phyloP scores from a whole-genome alignment of 2,113 vertebrate genomes.

The Acinonyx jubatus region DNA sequence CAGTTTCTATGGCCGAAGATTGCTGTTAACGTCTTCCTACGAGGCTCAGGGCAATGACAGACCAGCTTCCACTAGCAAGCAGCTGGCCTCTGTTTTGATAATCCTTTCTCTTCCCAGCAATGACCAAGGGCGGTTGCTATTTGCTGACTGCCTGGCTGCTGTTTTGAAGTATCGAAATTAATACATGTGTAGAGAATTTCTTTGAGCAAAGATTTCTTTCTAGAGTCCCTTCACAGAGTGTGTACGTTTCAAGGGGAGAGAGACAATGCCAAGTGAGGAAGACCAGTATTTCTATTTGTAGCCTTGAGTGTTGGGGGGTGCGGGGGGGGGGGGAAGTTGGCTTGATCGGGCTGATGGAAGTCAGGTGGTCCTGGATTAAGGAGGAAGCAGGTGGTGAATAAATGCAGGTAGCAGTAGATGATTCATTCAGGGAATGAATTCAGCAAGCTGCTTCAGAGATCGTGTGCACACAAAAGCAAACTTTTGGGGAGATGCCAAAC shows the following conservation, averaged over 20 bases:
- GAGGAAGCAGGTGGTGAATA: not conserved
- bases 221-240: not conserved
- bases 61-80: not conserved
- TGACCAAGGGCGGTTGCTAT: rapidly evolving
- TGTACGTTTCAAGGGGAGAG: not conserved
- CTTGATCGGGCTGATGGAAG: not conserved
- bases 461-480: not conserved
- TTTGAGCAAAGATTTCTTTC: not conserved
- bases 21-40: not conserved
- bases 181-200: not conserved
- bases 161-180: not conserved
- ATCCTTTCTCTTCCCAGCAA: not conserved
- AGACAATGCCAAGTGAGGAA: not conserved
- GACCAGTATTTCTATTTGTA: not conserved
- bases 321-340: not conserved
- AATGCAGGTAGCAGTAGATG: not conserved
- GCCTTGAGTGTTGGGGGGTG: not conserved
- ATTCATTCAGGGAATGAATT: not conserved
- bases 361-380: not conserved
- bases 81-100: not conserved
- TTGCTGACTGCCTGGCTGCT: not conserved
- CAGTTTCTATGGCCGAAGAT: not conserved
- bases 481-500: constrained; percentile 12
- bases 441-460: not conserved
- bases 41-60: not conserved